Conservation (phyloP, 2,888 invertebrate species). For the Ecdyonurus torrentis region DNA sequence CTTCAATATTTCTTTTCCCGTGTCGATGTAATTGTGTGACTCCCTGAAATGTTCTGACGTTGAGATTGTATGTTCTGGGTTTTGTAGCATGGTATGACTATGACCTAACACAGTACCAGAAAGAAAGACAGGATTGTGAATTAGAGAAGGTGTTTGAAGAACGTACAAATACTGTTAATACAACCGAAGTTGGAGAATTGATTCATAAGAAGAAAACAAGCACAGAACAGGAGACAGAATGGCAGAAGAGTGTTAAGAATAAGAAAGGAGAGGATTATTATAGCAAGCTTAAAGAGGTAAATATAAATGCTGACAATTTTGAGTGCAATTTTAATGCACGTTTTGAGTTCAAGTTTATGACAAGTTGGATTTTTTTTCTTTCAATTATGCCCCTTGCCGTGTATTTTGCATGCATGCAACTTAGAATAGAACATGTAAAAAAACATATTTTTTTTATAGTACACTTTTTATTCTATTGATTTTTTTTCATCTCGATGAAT, state of each 20-base stretch:
- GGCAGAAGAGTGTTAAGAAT: slow-evolving; percentile 66
- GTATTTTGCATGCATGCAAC: too few species aligned
- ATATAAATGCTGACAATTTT: neutral
- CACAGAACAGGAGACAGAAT: slow-evolving; percentile 62
- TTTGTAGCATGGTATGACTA: slow-evolving; percentile 79
- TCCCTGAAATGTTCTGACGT: neutral
- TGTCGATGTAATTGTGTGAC: slow-evolving; percentile 1
- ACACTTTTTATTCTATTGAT: neutral
- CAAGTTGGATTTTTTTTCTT: too few species aligned
- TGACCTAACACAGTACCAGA: slow-evolving; percentile 69
- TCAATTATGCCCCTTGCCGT: too few species aligned
- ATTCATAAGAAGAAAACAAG: slow-evolving; percentile 42
- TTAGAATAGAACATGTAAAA: too few species aligned
- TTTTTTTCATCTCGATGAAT: neutral
- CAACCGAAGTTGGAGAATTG: slow-evolving; percentile 31
- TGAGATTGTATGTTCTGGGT: slow-evolving; percentile 5
- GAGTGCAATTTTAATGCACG: neutral
- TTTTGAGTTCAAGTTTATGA: too few species aligned
- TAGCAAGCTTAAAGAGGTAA: slow-evolving; percentile 50
- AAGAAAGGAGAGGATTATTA: slow-evolving; percentile 66
- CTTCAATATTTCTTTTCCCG: slow-evolving; percentile 5
- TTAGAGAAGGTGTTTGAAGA: slow-evolving; percentile 79
- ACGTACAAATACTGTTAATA: slow-evolving; percentile 44
- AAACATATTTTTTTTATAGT: neutral
- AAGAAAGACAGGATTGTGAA: slow-evolving; percentile 65